A percentile compares a stretch with the other conserved stretches of the same genome.
phyloP scores from a whole-genome alignment of 1,140 invertebrate species.

The Sminthurinus signatus region DNA sequence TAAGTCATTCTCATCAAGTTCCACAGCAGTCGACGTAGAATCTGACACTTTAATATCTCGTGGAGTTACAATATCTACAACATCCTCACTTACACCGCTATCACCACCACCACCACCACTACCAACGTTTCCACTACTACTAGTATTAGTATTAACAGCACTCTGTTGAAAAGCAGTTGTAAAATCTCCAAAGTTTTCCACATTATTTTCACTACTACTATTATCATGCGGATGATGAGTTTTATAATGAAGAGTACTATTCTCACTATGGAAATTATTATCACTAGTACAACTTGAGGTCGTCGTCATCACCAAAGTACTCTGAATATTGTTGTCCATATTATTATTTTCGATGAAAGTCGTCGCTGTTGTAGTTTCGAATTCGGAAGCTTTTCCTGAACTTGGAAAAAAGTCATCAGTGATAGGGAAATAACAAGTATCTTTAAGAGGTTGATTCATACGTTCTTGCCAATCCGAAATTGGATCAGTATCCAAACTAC shows the following conservation, averaged over 20 bases:
- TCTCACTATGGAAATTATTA: background rate
- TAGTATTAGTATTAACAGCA: too few relatives aligned
- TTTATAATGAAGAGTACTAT: background rate
- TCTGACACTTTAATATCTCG: too few relatives aligned
- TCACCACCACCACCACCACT: too few relatives aligned
- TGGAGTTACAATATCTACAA: too few relatives aligned
- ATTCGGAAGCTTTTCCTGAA: too few relatives aligned
- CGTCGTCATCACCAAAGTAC: conserved; percentile 2
- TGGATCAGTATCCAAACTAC: background rate
- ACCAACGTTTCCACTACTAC: too few relatives aligned
- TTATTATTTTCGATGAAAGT: background rate
- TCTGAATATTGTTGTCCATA: too few relatives aligned
- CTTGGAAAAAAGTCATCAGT: conserved; percentile 7
- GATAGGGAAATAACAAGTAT: conserved; percentile 23
- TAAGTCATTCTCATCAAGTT: too few relatives aligned
- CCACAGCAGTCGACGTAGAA: too few relatives aligned
- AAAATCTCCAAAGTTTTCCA: background rate
- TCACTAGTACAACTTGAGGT: conserved; percentile 2
- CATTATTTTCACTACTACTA: background rate
- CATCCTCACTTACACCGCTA: too few relatives aligned
- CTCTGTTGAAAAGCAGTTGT: too few relatives aligned
- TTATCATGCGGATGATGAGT: background rate
- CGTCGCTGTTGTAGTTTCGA: conserved; percentile 6
- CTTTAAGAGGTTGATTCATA: conserved; percentile 34
- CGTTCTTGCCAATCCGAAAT: conserved; percentile 38